Evolutionary conservation across 2,113 vertebrate species (phyloP).

Genomic region (Cottus gobio): DNA sequence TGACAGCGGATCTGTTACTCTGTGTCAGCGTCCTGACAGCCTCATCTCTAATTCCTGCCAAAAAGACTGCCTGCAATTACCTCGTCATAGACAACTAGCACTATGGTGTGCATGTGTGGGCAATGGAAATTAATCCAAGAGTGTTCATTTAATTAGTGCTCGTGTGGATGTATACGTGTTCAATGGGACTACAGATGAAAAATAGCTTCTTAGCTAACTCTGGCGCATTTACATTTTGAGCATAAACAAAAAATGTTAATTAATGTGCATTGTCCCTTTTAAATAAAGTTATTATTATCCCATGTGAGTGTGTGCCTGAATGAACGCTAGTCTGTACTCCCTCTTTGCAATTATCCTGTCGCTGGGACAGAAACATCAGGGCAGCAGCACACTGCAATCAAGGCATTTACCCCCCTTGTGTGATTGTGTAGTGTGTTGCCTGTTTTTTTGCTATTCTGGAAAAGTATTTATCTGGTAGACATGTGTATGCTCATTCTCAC

Average conservation of each 20-base stretch:
- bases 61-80: constrained; percentile 70
- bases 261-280: too few species aligned
- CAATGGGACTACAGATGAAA: too few species aligned
- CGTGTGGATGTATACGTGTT: constrained; percentile 30
- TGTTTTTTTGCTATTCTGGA: constrained; percentile 25
- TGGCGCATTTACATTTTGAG: too few species aligned
- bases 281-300: too few species aligned
- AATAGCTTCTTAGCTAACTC: too few species aligned
- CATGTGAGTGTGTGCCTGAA: constrained; percentile 29
- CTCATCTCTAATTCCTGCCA: constrained; percentile 73
- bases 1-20: constrained; percentile 60
- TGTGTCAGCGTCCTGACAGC: constrained; percentile 62
- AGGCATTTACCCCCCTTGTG: constrained; percentile 67
- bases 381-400: constrained; percentile 59
- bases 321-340: constrained; percentile 63
- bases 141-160: constrained; percentile 32
- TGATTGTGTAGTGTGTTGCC: constrained; percentile 9
- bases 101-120: constrained; percentile 29
- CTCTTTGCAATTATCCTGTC: constrained; percentile 76
- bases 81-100: constrained; percentile 62
- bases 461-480: constrained; percentile 48
- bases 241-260: too few species aligned
- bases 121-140: constrained; percentile 52
- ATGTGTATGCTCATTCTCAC: constrained; percentile 43
- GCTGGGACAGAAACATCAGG: constrained; percentile 67